Conservation (phyloP, 2,113 vertebrate species). For the Hydropotes inermis region DNA sequence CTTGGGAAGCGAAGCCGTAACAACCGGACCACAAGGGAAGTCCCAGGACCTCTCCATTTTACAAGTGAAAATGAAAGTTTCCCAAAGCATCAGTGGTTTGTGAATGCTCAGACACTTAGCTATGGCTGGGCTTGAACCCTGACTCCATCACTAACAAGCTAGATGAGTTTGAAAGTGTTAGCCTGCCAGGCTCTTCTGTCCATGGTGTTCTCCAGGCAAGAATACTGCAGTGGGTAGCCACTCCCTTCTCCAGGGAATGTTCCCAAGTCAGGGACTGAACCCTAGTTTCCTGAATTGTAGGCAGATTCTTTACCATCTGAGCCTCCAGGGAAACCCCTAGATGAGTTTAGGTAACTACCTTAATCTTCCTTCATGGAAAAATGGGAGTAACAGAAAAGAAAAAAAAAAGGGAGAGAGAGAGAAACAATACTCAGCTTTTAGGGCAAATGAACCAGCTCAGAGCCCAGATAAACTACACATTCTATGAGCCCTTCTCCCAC, state of each 20-base stretch:
- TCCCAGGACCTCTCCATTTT: background rate
- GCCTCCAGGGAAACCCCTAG: background rate
- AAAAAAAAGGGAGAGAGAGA: background rate
- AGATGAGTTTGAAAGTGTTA: background rate
- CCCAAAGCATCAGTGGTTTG: background rate
- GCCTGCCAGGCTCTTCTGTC: background rate
- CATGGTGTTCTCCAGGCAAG: background rate
- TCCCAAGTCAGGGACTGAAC: background rate
- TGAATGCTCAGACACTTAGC: fast-evolving
- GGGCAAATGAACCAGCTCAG: background rate
- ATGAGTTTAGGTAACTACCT: too few relatives aligned
- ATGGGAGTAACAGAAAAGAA: background rate
- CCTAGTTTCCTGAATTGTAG: background rate
- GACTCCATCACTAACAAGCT: background rate
- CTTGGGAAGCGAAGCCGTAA: background rate
- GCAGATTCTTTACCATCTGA: background rate
- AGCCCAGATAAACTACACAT: background rate
- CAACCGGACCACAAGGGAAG: background rate
- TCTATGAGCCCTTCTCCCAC: background rate
- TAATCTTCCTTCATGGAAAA: background rate
- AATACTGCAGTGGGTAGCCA: background rate
- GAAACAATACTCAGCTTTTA: background rate
- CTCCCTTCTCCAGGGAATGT: background rate
- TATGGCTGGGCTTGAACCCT: too few relatives aligned
- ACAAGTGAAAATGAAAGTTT: background rate